Base-by-base conservation (phyloP, 1,140 invertebrate genomes). In the Steinernema feltiae region DNA sequence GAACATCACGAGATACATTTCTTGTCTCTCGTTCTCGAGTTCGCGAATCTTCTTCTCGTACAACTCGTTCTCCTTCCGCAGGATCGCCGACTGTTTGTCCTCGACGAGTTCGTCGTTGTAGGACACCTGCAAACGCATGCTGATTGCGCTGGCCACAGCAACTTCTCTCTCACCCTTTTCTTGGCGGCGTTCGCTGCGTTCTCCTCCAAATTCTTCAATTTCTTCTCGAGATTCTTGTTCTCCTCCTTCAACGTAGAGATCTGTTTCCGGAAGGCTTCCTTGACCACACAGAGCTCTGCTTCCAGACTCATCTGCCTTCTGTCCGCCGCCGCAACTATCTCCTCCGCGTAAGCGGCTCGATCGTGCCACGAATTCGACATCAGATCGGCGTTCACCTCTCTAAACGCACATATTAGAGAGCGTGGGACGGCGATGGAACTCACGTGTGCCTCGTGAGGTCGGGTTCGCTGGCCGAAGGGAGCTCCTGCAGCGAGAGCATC, bases 1-100 rank as follows among this genome's bases (percentile, higher is more conserved):
- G 77, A 85, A 85, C 83, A 85, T 83, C 15, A 86, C 77, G 21
- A 85, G 73, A 63, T 86, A 83, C 83, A 85, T 85, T 46, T 86
- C 70, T 46, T 82, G 80, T 1, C 84, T 69, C 30, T 85, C 83
- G 21, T 81, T 76, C 70, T 86, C 85, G 15, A 85, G 78, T 48
- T 86, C 85, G 17, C 76, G 70, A 30, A 86, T 75, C 72, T 85
- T 85, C 35, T 84, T 76, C 74, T 85, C 84, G 69, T 86, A 85
- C 80, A 85, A 79, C 35, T 76, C 76, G 53, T 73, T 84, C 71
- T 85, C 83, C 12, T 70, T 35, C 31, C 73, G 27, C 3, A 83
- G 63, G 21, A 84, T 32, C 0, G 31, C 74, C 63, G 79, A 32
- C 70, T 83, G 12, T 3, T 27, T 76, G 41, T 78, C 77, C 31